Evolutionary conservation across 2,888 invertebrate genomes (phyloP).

Genomic region (Trypoxylon attenuatum): DNA sequence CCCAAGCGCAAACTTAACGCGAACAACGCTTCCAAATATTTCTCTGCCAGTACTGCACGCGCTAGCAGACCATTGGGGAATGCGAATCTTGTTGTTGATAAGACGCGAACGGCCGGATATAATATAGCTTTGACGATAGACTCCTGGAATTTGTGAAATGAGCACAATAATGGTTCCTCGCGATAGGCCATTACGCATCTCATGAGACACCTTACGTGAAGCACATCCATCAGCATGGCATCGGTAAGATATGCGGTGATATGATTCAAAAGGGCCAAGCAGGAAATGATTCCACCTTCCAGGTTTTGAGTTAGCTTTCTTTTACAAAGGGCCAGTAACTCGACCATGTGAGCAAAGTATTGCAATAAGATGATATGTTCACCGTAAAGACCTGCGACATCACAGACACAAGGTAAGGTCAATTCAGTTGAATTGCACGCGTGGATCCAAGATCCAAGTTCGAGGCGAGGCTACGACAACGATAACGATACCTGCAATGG

Average conservation of each 20-base stretch:
- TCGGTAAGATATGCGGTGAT: conserved; percentile 89
- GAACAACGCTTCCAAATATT: conserved; percentile 88
- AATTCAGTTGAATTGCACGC: too few relatives aligned
- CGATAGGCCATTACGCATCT: background rate
- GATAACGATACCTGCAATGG: conserved; percentile 85
- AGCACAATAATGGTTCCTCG: background rate
- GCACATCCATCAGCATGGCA: conserved; percentile 89
- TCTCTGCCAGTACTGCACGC: conserved; percentile 85
- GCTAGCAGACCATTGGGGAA: conserved; percentile 89
- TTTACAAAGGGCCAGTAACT: conserved; percentile 87
- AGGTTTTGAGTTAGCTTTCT: conserved; percentile 87
- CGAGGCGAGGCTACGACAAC: too few relatives aligned
- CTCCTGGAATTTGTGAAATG: conserved; percentile 79
- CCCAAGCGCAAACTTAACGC: conserved; percentile 86
- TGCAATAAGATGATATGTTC: conserved; percentile 92
- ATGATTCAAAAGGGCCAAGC: conserved; percentile 86
- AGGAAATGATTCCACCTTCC: conserved; percentile 92
- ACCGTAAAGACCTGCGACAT: conserved; percentile 90
- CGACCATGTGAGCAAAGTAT: conserved; percentile 92
- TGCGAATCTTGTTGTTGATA: conserved; percentile 85
- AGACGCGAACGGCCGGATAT: conserved; percentile 86
- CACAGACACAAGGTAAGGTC: too few relatives aligned
- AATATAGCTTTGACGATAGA: conserved; percentile 88
- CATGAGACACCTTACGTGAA: conserved; percentile 81
- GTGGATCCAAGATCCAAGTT: too few relatives aligned